Base-by-base conservation (phyloP, 2,888 invertebrate genomes). In the Melanostoma mellinum region DNA sequence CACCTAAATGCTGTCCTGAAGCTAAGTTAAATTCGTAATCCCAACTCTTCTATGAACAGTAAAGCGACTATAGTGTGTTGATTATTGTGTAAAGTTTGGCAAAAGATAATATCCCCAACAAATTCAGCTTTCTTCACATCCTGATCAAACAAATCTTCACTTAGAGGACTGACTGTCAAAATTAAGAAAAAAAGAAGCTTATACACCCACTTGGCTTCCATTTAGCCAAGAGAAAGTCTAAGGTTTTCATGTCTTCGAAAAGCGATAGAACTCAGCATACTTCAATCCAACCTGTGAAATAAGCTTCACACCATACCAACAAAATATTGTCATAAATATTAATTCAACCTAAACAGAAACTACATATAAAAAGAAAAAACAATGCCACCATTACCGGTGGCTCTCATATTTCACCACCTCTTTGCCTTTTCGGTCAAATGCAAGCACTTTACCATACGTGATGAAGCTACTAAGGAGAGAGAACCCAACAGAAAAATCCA, bases 381-480 rank as follows among this genome's bases (percentile, higher is more conserved):
- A 56, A 74, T 33, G 20, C 50, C 35, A 63, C 38, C 67, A 73
- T 58, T 58, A 58, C 58, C 56, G 65, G 74, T 74, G 74, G 74
- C 65, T 79, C 78, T 74, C 82, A 84, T 84, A 79, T 74, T 71
- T 84, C 52, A 84, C 65, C 58, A 84, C 46, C 78, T 69, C 69
- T 55, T 79, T 79, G 65, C 63, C 56, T 52, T 20, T 65, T 63
- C 58, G 73, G 73, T 74, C 69, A 74, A 67, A 63, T 58, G 46
- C 50, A 63, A 69, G 60, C 77, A 78, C 58, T 82, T 79, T 55
- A 48, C 78, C 38, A 6, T 9, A 42, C 48, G 20, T 20, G 33
- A 52, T 52, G 4, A 35, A 52, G 8, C 20, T 48, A 40, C n/a
- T 20, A 67, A 60, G 32, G 35, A 61, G 5, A 58, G 2, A 40